These are phyloP conservation scores for Maccullochella peelii DNA, from an alignment of 2,113 vertebrate genomes.

Conservation along the genomic window DNA sequence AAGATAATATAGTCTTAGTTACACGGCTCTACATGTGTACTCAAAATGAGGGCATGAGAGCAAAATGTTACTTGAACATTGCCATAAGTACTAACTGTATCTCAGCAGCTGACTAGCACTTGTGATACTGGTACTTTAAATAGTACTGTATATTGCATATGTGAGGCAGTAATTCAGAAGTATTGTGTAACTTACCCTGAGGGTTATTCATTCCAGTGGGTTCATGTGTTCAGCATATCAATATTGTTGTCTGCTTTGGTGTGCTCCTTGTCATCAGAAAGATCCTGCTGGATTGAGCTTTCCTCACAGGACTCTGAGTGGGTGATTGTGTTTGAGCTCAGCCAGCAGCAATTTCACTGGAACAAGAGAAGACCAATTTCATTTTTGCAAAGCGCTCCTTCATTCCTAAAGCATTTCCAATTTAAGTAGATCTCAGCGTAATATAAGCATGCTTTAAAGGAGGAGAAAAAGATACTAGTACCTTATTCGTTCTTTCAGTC, in stretches of 20 bases:
- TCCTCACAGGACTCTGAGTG: conserved; percentile 15
- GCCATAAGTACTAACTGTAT: neutral
- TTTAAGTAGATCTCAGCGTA: conserved; percentile 45
- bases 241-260: conserved; percentile 27
- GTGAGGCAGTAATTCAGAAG: conserved; percentile 16
- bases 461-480: conserved; percentile 3
- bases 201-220: conserved; percentile 7
- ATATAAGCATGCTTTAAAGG: conserved; percentile 32
- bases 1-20: conserved; percentile 28
- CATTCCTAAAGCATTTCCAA: conserved; percentile 38
- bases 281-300: conserved; percentile 10
- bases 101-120: neutral
- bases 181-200: conserved; percentile 2
- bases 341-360: conserved; percentile 50
- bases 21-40: neutral
- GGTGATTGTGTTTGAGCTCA: conserved; percentile 57
- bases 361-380: conserved; percentile 69
- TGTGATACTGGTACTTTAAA: neutral
- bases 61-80: neutral
- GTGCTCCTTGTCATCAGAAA: conserved; percentile 25
- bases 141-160: neutral
- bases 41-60: neutral
- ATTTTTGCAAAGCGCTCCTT: conserved; percentile 59
- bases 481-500: conserved; percentile 21
- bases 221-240: conserved; percentile 34